phyloP scores from a whole-genome alignment of 2,888 invertebrate genomes.

The Campoletis raptor region DNA sequence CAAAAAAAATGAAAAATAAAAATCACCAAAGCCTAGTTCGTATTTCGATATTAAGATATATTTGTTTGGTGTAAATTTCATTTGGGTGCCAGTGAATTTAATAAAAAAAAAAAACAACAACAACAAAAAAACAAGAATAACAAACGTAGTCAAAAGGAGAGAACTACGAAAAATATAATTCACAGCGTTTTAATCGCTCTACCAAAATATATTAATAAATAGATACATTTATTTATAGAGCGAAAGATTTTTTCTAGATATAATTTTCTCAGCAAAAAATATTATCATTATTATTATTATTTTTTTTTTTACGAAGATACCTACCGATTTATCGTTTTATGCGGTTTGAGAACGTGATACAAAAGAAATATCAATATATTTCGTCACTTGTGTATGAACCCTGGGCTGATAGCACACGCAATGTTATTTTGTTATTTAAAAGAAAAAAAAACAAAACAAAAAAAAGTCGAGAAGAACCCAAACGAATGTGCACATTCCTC shows the following conservation, averaged over 20 bases:
- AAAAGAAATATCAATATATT: conserved; percentile 57
- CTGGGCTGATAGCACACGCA: conserved; percentile 38
- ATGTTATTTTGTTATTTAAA: conserved; percentile 56
- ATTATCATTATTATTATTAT: too few species aligned
- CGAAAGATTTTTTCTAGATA: conserved; percentile 40
- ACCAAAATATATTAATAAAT: conserved; percentile 11
- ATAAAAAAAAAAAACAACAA: neutral
- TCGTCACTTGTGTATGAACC: conserved; percentile 46
- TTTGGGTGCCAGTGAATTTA: conserved; percentile 35
- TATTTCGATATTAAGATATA: conserved; percentile 57
- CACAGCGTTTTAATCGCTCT: conserved; percentile 17
- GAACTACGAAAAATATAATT: conserved; percentile 18
- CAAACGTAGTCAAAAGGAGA: neutral
- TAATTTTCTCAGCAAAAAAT: conserved; percentile 32
- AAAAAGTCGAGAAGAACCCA: conserved; percentile 60
- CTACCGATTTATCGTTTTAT: conserved; percentile 59
- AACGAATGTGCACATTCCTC: conserved; percentile 84
- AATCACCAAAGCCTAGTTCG: conserved; percentile 65
- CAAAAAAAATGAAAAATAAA: conserved; percentile 9
- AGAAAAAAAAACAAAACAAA: conserved; percentile 3
- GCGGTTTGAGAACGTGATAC: conserved; percentile 51
- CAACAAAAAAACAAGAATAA: neutral
- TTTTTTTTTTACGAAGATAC: conserved; percentile 54
- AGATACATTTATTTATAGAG: conserved; percentile 20
- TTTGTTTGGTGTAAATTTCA: conserved; percentile 49